Conservation (phyloP, 2,797 vertebrate genomes). For the Morelia viridis region DNA sequence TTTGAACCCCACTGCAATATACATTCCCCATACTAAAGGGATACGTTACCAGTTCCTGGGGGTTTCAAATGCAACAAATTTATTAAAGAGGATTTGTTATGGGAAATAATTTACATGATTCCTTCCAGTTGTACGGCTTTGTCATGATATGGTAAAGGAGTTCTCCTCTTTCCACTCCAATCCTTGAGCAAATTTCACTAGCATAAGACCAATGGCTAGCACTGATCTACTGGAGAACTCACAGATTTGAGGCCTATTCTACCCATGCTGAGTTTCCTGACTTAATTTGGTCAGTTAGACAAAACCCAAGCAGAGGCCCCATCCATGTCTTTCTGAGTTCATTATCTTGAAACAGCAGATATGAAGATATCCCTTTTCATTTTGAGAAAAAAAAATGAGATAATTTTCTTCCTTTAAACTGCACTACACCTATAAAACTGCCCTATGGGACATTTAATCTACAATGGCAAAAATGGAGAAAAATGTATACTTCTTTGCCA, state of each 20-base stretch:
- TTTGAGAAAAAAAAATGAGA: neutral
- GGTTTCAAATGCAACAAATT: neutral
- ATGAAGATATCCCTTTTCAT: neutral
- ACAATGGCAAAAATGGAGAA: neutral
- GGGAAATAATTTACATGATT: neutral
- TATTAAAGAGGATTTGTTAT: neutral
- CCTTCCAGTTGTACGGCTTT: neutral
- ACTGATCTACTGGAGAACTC: neutral
- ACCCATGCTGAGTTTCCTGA: neutral
- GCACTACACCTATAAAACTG: neutral
- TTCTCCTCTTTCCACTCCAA: neutral
- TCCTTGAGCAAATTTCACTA: neutral
- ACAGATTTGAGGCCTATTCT: neutral
- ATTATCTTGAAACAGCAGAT: neutral
- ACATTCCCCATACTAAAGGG: neutral
- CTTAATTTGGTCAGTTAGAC: too few relatives aligned
- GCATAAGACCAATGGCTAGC: neutral
- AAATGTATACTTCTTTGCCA: neutral
- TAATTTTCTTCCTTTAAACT: neutral
- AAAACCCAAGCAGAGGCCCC: neutral
- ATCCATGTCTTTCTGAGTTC: neutral
- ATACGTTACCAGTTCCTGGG: neutral
- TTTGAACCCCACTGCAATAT: neutral
- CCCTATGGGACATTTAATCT: neutral
- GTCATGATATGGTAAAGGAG: neutral